phyloP scores from a whole-genome alignment of 2,797 vertebrate genomes.

The Limnodromus scolopaceus region DNA sequence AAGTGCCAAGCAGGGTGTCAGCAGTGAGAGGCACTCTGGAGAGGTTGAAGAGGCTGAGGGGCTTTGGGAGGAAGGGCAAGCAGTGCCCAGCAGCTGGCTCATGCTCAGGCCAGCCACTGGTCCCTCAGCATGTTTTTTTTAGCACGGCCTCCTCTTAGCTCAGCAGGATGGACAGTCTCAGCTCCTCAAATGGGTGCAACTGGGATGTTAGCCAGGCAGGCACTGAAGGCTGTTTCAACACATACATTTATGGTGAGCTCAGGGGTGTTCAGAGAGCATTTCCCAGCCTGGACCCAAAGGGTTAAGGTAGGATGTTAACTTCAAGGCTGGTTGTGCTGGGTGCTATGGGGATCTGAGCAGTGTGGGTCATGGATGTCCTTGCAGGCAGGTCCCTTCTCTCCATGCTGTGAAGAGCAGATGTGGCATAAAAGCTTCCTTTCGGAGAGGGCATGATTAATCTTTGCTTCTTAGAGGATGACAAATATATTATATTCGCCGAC shows the following conservation, averaged over 20 bases:
- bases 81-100: background rate
- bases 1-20: background rate
- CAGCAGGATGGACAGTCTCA: background rate
- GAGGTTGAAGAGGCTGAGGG: background rate
- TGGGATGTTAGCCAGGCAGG: background rate
- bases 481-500: constrained; percentile 67
- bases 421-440: constrained; percentile 36
- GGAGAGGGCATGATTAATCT: constrained; percentile 68
- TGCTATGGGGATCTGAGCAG: background rate
- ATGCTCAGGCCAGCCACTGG: background rate
- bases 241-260: background rate
- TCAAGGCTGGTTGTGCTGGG: background rate
- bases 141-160: background rate
- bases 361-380: background rate
- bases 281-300: background rate
- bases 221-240: background rate
- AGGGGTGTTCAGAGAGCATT: background rate
- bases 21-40: background rate
- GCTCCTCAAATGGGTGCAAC: background rate
- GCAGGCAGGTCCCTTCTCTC: background rate
- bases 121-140: background rate
- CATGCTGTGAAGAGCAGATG: background rate
- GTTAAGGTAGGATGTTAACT: constrained; percentile 24
- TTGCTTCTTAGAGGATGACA: constrained; percentile 66
- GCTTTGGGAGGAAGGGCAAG: background rate